A percentile compares a stretch with the other conserved stretches of the same genome.
phyloP scores from a whole-genome alignment of 2,797 vertebrate species.

The Graptemys geographica region DNA sequence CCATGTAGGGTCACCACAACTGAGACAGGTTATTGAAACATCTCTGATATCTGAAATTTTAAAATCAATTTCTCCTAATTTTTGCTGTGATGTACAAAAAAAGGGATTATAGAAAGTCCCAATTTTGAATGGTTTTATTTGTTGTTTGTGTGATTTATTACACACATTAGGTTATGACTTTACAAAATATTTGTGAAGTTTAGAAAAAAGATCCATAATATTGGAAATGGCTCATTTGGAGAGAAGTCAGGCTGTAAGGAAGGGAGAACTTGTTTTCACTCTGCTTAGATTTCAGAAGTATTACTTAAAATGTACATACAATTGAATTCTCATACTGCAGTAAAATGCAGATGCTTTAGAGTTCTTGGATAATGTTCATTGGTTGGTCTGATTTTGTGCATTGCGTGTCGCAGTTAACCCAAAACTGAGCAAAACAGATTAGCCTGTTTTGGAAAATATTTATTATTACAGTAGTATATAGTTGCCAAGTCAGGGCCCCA shows the following conservation, averaged over 20 bases:
- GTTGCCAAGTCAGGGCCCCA: not conserved
- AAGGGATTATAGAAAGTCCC: not conserved
- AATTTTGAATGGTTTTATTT: not conserved
- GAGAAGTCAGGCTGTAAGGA: not conserved
- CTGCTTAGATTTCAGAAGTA: not conserved
- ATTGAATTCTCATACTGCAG: not conserved
- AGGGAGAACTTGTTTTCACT: not conserved
- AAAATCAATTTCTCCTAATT: not conserved
- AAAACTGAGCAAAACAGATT: not conserved
- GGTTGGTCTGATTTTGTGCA: not conserved
- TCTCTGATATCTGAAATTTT: not conserved
- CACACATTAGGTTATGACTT: not conserved
- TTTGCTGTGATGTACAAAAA: not conserved
- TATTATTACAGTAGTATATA: fast-evolving
- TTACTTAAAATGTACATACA: not conserved
- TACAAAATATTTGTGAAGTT: not conserved
- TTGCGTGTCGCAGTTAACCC: not conserved
- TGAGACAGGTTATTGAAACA: not conserved
- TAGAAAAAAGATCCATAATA: not conserved
- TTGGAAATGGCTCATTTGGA: not conserved
- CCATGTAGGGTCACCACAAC: not conserved
- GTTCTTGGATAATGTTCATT: fast-evolving
- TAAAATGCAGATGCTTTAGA: not conserved
- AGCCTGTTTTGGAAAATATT: not conserved
- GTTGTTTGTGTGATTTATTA: not conserved